phyloP scores from a whole-genome alignment of 2,888 invertebrate species.

The Cataglyphis livida region DNA sequence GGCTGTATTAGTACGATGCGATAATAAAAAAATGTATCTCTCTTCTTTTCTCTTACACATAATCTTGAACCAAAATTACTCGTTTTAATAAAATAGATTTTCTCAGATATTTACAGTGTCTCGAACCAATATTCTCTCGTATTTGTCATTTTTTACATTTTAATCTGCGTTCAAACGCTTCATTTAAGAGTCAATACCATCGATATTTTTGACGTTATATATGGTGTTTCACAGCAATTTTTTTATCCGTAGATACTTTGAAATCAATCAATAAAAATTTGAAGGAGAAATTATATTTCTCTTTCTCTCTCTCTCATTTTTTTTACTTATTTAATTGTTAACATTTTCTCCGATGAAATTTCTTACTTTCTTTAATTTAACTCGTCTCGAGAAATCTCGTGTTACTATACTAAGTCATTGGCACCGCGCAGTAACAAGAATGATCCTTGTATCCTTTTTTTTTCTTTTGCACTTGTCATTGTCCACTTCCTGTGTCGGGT shows the following conservation, averaged over 20 bases:
- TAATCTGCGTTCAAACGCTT: background rate
- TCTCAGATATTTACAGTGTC: background rate
- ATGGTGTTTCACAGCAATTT: background rate
- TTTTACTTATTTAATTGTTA: background rate
- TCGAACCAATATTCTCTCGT: background rate
- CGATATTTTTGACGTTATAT: background rate
- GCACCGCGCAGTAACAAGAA: conserved; percentile 34
- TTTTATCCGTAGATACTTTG: background rate
- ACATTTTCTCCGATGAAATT: background rate
- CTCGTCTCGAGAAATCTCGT: conserved; percentile 27
- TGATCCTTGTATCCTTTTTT: conserved; percentile 15
- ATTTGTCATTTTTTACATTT: background rate
- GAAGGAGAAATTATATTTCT: background rate
- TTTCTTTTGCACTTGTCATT: conserved; percentile 44
- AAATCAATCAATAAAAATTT: background rate
- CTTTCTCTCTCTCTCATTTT: background rate
- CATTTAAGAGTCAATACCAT: background rate
- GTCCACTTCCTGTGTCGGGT: conserved; percentile 49
- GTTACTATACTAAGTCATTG: conserved; percentile 40
- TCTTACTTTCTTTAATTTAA: conserved; percentile 6
- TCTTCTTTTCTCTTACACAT: background rate
- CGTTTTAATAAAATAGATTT: background rate
- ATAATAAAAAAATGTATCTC: conserved; percentile 8
- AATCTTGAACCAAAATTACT: conserved; percentile 23
- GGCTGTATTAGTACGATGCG: conserved; percentile 17